Evolutionary conservation across 2,888 invertebrate genomes (phyloP), one percentile per base, ranked within the genome.

Genomic region (Thecophora atra): DNA sequence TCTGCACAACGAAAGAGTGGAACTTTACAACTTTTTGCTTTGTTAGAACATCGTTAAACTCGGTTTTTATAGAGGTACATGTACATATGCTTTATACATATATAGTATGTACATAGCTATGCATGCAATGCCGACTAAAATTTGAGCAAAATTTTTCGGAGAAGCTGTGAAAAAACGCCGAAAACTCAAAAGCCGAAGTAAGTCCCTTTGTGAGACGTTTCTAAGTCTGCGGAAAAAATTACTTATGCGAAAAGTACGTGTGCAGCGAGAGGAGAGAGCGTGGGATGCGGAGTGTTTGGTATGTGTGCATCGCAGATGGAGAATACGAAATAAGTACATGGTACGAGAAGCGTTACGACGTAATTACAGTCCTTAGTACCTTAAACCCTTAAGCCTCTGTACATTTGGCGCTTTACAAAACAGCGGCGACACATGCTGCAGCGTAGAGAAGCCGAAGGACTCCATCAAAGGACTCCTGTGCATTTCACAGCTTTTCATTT

Each of bases 171-270:
- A n/a, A 17, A 60, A 58, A 58, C 28, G 13, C 13, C 24, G 26
- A 1, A 8, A 28, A 58, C 21, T 24, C 26, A 26, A 8, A 28
- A 58, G 58, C 58, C 26, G 13, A 58, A 44, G 42, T 66, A 30
- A 52, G 30, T 6, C 30, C 66, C 17, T 66, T 30, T 52, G 66
- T 51, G 28, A 28, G 66, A 66, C 51, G 52, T 52, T 66, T 66
- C 52, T 52, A 66, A 66, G 30, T 30, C 28, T 52, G 30, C 28
- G 28, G 51, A 19, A 52, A 52, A 52, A 47, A n/a, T n/a, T 47
- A 47, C 47, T 47, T 58, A 68, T 58, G 58, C n/a, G 42, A 30
- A 26, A 28, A 37, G 26, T 54, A 37, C 30, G 60, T 60, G 28
- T 69, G 44, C 3, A 19, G 17, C 3, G 15, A 6, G 1, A 21